Base-by-base conservation (phyloP, 2,113 vertebrate species). In the Notechis scutatus region DNA sequence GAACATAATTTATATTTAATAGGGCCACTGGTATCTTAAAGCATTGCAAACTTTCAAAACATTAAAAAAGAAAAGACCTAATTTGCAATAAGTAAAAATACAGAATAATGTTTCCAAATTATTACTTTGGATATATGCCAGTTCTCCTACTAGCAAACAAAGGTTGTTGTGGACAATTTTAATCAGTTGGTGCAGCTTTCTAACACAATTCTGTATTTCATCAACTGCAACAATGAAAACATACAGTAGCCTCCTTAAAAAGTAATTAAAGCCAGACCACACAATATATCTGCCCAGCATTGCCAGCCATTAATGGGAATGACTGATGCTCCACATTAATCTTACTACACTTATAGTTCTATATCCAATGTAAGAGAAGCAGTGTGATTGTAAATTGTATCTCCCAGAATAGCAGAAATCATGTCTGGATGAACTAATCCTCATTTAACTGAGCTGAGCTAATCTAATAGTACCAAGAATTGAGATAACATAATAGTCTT, bases 251-350 rank as follows among this genome's bases (percentile, higher is more conserved):
- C 91, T 92, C 94, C 94, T 95, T 95, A 97, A 94, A 95, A 95
- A 94, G 94, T 96, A 96, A 96, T 96, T 96, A 97, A 94, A 96
- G 89, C 92, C 92, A 96, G 94, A 92, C 91, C 87, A 94, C 93
- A 96, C 93, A 59, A 93, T 94, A 92, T 94, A 95, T 95, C 91
- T 61, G 92, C 92, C 42, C 91, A 89, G 94, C 64, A 14, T 90
- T 95, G 94, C 95, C 95, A 93, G 94, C 95, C 91, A 94, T 95
- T 96, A 97, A 96, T 92, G 94, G 93, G 91, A 95, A 94, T 96
- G 96, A 97, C 94, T 94, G 93, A 97, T 96, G 96, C 93, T 96
- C 94, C 85, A 50, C 87, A 96, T 97, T 95, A 96, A 96, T 95
- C 96, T 96, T 95, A 92, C 93, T 12, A 50, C 39, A 56, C 87